A percentile compares a stretch with the other conserved stretches of the same genome.
phyloP scores from a whole-genome alignment of 1,140 invertebrate species.

The Acromyrmex echinatior region DNA sequence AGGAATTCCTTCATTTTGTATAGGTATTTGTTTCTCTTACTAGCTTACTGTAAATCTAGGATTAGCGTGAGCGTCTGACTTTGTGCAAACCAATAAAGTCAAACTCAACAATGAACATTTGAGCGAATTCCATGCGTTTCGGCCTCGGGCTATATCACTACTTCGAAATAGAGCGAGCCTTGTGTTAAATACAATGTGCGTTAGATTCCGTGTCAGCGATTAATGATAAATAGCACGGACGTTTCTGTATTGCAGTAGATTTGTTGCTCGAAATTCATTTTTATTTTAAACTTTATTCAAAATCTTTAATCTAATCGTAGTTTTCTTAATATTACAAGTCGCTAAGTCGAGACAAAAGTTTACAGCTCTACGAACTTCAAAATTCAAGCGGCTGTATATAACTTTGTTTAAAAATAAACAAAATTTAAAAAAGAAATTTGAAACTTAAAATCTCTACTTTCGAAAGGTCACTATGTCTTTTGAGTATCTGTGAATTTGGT shows the following conservation, averaged over 20 bases:
- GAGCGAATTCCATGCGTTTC: conserved; percentile 37
- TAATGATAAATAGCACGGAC: conserved; percentile 4
- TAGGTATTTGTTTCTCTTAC: conserved; percentile 5
- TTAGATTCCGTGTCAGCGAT: conserved; percentile 11
- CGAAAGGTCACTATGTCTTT: too few relatives aligned
- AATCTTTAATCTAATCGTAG: background rate
- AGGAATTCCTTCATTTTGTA: conserved; percentile 1
- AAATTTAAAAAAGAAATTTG: too few relatives aligned
- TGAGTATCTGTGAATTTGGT: too few relatives aligned
- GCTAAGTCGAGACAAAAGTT: too few relatives aligned
- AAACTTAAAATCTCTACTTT: too few relatives aligned
- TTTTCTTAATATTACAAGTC: background rate
- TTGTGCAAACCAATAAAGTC: conserved; percentile 44
- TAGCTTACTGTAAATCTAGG: conserved; percentile 41
- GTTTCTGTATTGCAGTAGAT: background rate
- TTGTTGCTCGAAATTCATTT: background rate
- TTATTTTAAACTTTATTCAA: background rate
- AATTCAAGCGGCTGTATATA: too few relatives aligned
- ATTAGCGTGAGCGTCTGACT: conserved; percentile 33
- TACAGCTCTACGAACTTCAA: too few relatives aligned
- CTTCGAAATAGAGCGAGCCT: conserved; percentile 23
- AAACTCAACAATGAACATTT: conserved; percentile 49
- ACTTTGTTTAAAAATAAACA: too few relatives aligned
- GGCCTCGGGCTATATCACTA: background rate
- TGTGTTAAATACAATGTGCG: conserved; percentile 13